A percentile compares a stretch with the other conserved stretches of the same genome.
Evolutionary conservation across 2,888 invertebrate species (phyloP).

Genomic region (Plebejus melissa): DNA sequence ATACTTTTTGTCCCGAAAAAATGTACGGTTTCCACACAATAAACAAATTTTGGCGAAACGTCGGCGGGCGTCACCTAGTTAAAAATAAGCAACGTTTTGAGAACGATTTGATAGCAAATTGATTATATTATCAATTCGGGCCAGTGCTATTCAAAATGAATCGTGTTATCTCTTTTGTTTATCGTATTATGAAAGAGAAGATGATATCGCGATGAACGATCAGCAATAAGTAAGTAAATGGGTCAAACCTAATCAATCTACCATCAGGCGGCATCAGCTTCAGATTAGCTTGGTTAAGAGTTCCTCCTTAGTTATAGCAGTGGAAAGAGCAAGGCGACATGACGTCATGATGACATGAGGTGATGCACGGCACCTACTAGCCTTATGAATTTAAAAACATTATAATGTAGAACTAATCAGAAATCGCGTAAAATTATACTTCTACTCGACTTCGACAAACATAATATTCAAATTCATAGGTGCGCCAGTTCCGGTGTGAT

Average conservation of each 20-base stretch:
- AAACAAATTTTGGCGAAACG: too few species aligned
- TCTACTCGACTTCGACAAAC: neutral
- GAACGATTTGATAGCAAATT: neutral
- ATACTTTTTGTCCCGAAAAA: too few species aligned
- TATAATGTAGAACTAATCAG: neutral
- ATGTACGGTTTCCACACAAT: too few species aligned
- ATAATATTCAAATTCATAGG: constrained; percentile 18
- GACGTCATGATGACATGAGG: too few species aligned
- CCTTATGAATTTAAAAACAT: neutral
- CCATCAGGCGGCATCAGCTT: too few species aligned
- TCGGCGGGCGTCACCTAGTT: neutral
- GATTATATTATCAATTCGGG: neutral
- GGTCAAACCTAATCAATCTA: too few species aligned
- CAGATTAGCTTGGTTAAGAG: too few species aligned
- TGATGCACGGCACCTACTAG: too few species aligned
- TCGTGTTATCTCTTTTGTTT: neutral
- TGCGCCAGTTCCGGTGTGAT: constrained; percentile 15
- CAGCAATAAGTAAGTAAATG: too few species aligned
- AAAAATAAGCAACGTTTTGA: neutral
- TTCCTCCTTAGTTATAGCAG: too few species aligned
- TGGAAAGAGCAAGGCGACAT: too few species aligned
- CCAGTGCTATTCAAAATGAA: neutral
- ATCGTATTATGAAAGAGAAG: neutral
- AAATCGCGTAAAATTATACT: neutral
- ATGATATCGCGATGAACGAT: neutral